Evolutionary conservation across 1,140 invertebrate species (phyloP), one percentile per base, ranked within the genome.

Genomic region (Euschistus heros): DNA sequence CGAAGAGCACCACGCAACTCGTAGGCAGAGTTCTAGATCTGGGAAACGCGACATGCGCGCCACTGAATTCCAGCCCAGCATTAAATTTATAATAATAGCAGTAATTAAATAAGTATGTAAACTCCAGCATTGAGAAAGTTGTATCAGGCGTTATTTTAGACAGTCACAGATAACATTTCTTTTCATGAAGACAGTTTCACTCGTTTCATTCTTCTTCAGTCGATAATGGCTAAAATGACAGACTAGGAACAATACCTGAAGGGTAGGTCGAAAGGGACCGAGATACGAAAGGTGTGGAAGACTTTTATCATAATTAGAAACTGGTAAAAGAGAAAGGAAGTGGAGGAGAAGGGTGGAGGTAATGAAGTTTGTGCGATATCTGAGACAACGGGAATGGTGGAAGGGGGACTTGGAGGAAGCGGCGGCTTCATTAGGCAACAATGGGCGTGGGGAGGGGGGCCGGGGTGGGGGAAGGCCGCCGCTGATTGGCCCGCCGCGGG

Each of bases 251-350:
- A 37, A 37, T 20, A 6, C 47, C 17, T 13, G 47, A 50, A 14
- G 47, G n/a, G 47, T 50, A 50, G 22, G 47, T 50, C n/a, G n/a
- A n/a, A 50, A 20, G 47, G 47, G 47, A 50, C 47, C 22, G 47
- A 5, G 22, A 50, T 50, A 50, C 47, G n/a, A 18, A 50, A 18
- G n/a, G 22, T 18, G n/a, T 50, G n/a, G 47, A 50, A 50, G 47
- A 50, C 47, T 50, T 50, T 50, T 50, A 50, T 50, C 47, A 50
- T 50, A 50, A 50, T 50, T 50, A 50, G 47, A 50, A 50, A 50
- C n/a, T 18, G 47, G 47, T 50, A 50, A 50, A 22, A 50, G 47
- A 50, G 47, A 50, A 20, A 22, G 47, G 47, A 22, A 22, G 47
- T 18, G 47, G 47, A 22, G 47, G n/a, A 22, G 5, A 18, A 22